Conservation (phyloP, 2,797 vertebrate genomes). For the Centropyge bicolor region DNA sequence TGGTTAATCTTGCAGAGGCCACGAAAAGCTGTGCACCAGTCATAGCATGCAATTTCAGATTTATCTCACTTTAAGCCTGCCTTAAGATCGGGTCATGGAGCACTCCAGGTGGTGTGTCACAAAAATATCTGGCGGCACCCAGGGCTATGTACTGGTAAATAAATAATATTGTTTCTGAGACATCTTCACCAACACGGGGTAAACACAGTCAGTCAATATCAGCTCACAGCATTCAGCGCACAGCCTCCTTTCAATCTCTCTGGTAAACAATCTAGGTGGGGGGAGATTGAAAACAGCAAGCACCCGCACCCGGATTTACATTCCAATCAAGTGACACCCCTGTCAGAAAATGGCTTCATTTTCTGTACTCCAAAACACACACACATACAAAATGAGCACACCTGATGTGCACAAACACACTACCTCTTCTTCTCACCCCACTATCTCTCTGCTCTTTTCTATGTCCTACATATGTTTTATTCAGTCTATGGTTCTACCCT, state of each 20-base stretch:
- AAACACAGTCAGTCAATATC: slow-evolving; percentile 61
- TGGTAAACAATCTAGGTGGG: slow-evolving; percentile 65
- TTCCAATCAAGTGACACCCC: slow-evolving; percentile 74
- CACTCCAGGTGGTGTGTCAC: slow-evolving; percentile 26
- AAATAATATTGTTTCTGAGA: slow-evolving; percentile 63
- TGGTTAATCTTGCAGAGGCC: not conserved
- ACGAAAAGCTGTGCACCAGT: not conserved
- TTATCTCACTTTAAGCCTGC: slow-evolving; percentile 22
- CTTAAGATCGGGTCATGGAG: slow-evolving; percentile 32
- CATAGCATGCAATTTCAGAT: slow-evolving; percentile 27
- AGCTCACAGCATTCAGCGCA: slow-evolving; percentile 59
- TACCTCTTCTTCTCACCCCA: slow-evolving; percentile 12
- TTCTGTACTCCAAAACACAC: slow-evolving; percentile 25
- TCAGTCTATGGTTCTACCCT: too few relatives aligned
- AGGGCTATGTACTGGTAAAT: slow-evolving; percentile 48
- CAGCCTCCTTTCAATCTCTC: slow-evolving; percentile 62
- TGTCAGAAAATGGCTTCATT: slow-evolving; percentile 72
- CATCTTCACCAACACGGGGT: slow-evolving; percentile 41
- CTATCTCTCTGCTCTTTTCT: slow-evolving; percentile 5
- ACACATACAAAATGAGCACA: slow-evolving; percentile 39
- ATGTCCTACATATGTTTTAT: too few relatives aligned
- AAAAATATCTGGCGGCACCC: slow-evolving; percentile 20
- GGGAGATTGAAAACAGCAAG: slow-evolving; percentile 68
- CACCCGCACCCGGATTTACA: slow-evolving; percentile 64
- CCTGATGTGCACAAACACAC: slow-evolving; percentile 43